Evolutionary conservation across 2,888 invertebrate genomes (phyloP).

Genomic region (Lathronympha strigana): DNA sequence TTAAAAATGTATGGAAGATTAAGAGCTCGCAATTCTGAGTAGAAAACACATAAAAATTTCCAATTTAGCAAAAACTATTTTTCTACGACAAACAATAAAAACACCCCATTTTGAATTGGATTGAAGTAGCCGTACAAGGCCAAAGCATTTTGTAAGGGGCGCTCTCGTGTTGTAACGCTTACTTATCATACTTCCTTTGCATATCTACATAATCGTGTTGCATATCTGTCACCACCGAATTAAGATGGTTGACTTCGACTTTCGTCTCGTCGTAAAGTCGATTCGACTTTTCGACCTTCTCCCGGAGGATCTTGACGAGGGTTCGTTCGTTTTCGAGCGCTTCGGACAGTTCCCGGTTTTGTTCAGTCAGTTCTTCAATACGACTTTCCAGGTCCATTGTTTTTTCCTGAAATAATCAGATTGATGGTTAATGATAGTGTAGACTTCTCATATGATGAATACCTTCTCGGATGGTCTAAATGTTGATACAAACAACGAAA

Average conservation of each 20-base stretch:
- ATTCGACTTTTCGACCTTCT: slow-evolving; percentile 79
- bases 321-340: slow-evolving; percentile 83
- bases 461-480: not conserved
- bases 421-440: not conserved
- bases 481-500: too few species aligned
- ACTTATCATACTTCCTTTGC: slow-evolving; percentile 77
- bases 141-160: too few species aligned
- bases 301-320: slow-evolving; percentile 76
- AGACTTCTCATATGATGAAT: not conserved
- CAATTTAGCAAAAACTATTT: too few species aligned
- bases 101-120: too few species aligned
- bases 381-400: slow-evolving; percentile 72
- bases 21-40: too few species aligned
- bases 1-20: too few species aligned
- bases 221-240: slow-evolving; percentile 71
- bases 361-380: slow-evolving; percentile 75
- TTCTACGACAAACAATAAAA: too few species aligned
- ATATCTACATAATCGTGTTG: slow-evolving; percentile 73
- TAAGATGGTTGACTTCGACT: slow-evolving; percentile 74
- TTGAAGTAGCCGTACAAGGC: too few species aligned
- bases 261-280: slow-evolving; percentile 79
- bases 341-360: slow-evolving; percentile 76
- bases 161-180: too few species aligned
- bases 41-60: too few species aligned
- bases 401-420: slow-evolving; percentile 66